Base-by-base conservation (phyloP, 2,113 vertebrate species). In the Falco punctatus region DNA sequence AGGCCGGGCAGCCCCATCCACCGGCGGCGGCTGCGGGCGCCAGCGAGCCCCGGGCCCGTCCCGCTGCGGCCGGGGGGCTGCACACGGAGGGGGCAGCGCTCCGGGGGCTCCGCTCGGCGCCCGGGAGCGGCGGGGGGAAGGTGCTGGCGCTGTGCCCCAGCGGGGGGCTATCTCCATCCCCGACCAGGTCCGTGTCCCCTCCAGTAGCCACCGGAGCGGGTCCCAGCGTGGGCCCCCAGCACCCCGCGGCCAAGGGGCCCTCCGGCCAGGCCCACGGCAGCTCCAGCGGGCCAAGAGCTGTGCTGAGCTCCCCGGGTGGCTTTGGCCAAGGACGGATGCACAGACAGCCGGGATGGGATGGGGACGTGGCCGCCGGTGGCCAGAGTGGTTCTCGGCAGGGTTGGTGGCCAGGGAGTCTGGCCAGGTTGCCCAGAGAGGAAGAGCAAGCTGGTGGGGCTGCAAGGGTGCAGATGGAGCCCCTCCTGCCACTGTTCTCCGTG, bases 331-430 rank as follows among this genome's bases (percentile, higher is more conserved):
- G 40, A 12, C 0, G 4, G 48, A 7, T 1, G 30, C 4, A 2
- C 2, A 0, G 54, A 49, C 71, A 30, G n/a, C 9, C 27, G 42
- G 1, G 0, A 4, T 6, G 14, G 33, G 20, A 7, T 4, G n/a
- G 66, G 67, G 17, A 24, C 0, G 13, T 4, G 20, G 51, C 15
- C 30, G 66, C 55, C 0, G 15, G 35, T 1, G 2, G 15, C 46
- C 3, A 65, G 32, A 81, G 55, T 3, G 2, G 51, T 6, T 75
- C 23, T 67, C 9, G 4, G 49, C 6, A 6, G 64, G 49, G 11
- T 62, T 42, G 22, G 69, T 6, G 90, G 26, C 20, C 10, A 7
- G 57, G 32, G 24, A 6, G 32, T 4, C 15, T 54, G 18, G 0
- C 15, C 2, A 2, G 28, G 84, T 48, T 66, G 55, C 5, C 81